These are phyloP conservation scores for Paraescarpia echinospica DNA, from an alignment of 1,140 invertebrate species.

Conservation along the genomic window DNA sequence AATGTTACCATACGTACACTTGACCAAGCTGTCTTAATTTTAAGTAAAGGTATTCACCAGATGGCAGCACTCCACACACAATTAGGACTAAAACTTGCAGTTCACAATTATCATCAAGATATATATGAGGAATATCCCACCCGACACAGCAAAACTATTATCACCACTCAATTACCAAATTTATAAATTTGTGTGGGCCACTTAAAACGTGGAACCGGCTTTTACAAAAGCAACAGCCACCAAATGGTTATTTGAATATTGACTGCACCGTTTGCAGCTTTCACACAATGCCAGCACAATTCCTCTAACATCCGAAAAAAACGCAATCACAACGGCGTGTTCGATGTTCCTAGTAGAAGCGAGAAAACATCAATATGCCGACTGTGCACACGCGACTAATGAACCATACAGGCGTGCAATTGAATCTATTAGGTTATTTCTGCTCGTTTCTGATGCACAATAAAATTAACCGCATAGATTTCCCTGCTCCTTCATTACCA, in stretches of 20 bases:
- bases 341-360: not conserved
- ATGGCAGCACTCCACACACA: not conserved
- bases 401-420: not conserved
- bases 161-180: not conserved
- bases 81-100: not conserved
- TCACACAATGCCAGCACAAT: not conserved
- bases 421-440: not conserved
- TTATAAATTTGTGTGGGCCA: not conserved
- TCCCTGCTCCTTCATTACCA: not conserved
- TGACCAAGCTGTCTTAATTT: not conserved
- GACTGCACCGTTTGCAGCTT: not conserved
- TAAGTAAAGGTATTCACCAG: not conserved
- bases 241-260: not conserved
- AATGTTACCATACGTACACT: no score
- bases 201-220: not conserved
- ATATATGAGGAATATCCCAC: not conserved
- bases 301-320: not conserved
- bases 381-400: not conserved
- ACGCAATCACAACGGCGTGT: not conserved
- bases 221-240: not conserved
- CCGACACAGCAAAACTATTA: not conserved
- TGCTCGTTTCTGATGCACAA: not conserved
- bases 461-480: not conserved
- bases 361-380: not conserved
- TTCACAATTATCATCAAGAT: not conserved